Base-by-base conservation (phyloP, 2,113 vertebrate species). In the Lepisosteus oculatus region DNA sequence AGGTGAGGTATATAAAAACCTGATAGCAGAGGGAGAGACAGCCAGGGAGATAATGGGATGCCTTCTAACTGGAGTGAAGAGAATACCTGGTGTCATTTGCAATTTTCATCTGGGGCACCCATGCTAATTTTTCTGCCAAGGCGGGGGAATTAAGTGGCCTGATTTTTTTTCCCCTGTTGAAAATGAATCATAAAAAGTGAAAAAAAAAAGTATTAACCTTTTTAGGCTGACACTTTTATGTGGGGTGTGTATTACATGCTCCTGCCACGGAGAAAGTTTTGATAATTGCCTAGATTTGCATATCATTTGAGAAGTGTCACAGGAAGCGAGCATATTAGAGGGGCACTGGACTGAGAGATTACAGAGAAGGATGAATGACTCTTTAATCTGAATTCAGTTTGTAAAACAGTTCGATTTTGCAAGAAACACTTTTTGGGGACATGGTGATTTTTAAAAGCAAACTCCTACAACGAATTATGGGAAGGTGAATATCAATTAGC, bases 231-330 rank as follows among this genome's bases (percentile, higher is more conserved):
- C 76, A 67, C 55, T 61, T 72, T 74, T 68, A 55, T 43, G 69
- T 66, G 68, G 29, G 45, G 44, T 45, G 62, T 59, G 65, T 73
- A 62, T 76, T 82, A 78, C 78, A 68, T 62, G 13, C 29, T 64
- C 65, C 56, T 67, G 74, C 74, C 42, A 43, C 43, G 67, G 64
- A 69, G 57, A 63, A 74, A 72, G 44, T 65, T 81, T 68, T 56
- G 14, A 77, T 69, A 69, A 55, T 64, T 56, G 62, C 75, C 67
- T 76, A 55, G 12, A 80, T 83, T 77, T 80, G 71, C 73, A 83
- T 81, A 51, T 73, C 54, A 78, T 83, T 80, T 67, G 14, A 72
- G 59, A 47, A 43, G 64, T 59, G 2, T 54, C 65, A 70, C 47
- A 6, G 7, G 41, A 9, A 51, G 47, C 8, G 47, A 6, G 47